Percentiles rank a stretch among this genome's conserved stretches.
phyloP scores from a whole-genome alignment of 2,797 vertebrate species.

The Dendrocincla tyrannina region DNA sequence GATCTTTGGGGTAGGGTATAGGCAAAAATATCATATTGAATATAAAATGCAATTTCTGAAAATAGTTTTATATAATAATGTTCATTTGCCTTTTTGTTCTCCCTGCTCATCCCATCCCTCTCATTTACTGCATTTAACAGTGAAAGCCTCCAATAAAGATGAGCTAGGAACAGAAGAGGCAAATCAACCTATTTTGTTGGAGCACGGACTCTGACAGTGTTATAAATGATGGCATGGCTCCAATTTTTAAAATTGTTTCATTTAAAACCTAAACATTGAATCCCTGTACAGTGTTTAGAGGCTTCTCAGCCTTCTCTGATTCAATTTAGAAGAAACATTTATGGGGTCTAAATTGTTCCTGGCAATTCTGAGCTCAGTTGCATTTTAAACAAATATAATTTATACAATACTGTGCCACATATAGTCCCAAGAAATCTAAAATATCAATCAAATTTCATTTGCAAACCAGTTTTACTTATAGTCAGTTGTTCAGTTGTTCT shows the following conservation, averaged over 20 bases:
- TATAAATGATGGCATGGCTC: slow-evolving; percentile 43
- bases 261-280: slow-evolving; percentile 67
- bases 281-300: slow-evolving; percentile 60
- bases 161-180: not conserved
- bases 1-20: not conserved
- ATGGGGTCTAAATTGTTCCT: slow-evolving; percentile 65
- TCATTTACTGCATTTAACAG: not conserved
- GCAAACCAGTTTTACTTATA: slow-evolving; percentile 43
- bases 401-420: slow-evolving; percentile 30
- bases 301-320: slow-evolving; percentile 57
- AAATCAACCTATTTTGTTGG: not conserved
- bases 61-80: not conserved
- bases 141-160: not conserved
- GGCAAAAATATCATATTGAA: not conserved
- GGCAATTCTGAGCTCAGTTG: slow-evolving; percentile 46
- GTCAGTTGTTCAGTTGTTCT: slow-evolving; percentile 17
- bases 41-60: slow-evolving; percentile 8
- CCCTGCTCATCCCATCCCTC: not conserved
- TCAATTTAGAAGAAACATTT: slow-evolving; percentile 73
- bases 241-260: slow-evolving; percentile 61
- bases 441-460: slow-evolving; percentile 40
- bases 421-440: slow-evolving; percentile 50
- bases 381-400: slow-evolving; percentile 70
- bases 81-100: slow-evolving; percentile 13
- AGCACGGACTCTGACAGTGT: not conserved